These are phyloP conservation scores for Monopterus albus DNA, from an alignment of 2,113 vertebrate species.

Conservation along the genomic window DNA sequence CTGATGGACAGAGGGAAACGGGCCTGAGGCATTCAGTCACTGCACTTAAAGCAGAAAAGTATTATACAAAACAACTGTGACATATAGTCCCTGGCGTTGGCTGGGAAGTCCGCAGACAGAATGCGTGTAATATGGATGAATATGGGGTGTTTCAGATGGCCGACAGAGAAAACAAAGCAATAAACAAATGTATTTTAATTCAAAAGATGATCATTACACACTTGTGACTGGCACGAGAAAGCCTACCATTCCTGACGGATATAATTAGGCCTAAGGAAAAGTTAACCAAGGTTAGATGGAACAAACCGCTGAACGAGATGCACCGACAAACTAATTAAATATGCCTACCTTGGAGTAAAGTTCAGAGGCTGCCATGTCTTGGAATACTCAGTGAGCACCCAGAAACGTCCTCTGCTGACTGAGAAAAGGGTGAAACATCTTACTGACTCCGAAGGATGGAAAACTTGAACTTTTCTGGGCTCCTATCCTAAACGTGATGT, in stretches of 20 bases:
- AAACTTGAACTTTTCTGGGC: not conserved
- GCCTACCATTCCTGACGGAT: not conserved
- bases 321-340: not conserved
- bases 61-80: too few relatives aligned
- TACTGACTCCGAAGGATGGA: not conserved
- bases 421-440: not conserved
- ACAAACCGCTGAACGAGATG: not conserved
- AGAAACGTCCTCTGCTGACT: not conserved
- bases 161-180: not conserved
- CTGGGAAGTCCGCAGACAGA: conserved; percentile 13
- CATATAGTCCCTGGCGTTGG: too few relatives aligned
- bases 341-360: conserved; percentile 91
- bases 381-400: not conserved
- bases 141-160: not conserved
- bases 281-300: too few relatives aligned
- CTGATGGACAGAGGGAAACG: conserved; percentile 75
- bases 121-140: conserved; percentile 22
- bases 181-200: not conserved
- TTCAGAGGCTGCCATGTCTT: conserved; percentile 86
- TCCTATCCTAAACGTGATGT: not conserved
- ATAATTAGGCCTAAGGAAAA: too few relatives aligned
- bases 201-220: too few relatives aligned
- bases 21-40: conserved; percentile 33
- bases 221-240: not conserved
- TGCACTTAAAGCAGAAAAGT: not conserved